Evolutionary conservation across 2,113 vertebrate species (phyloP), one percentile per base, ranked within the genome.

Genomic region (Barnardius zonarius): DNA sequence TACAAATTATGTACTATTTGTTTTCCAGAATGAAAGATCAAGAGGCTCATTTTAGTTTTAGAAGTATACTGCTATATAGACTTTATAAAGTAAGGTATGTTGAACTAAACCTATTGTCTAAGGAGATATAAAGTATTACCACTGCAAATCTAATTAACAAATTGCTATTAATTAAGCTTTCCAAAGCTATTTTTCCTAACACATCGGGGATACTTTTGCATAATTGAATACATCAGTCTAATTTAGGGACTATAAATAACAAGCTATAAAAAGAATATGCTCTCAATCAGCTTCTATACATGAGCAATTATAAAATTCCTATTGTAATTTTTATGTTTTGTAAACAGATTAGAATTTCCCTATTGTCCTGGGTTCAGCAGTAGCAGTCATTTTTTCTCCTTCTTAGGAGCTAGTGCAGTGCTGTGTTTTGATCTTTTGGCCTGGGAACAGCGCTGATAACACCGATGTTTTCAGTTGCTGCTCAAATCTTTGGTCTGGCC

Each of bases 81-180:
- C 9, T 46, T 75, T 73, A 90, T 46, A 49, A 86, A 68, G 33
- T 20, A 57, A 80, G 57, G 10, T 55, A 86, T 70, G n/a, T 63
- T 59, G 44, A 96, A 74, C 10, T 64, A 84, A 77, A 89, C 19
- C 16, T 78, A 18, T 33, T 74, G 35, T 94, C 55, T 64, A 90
- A 81, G 23, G 11, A 20, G 12, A 83, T 88, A 73, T 59, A 75
- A 78, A 81, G 2, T 59, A 86, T 44, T 82, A 46, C 10, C 22
- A 93, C 28, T 77, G 41, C 66, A 93, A 88, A 92, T 72, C 67
- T 93, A 92, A 94, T 95, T 81, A 91, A 87, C 30, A 86, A 94
- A 94, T 82, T 55, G 31, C 27, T 75, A 18, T 68, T 94, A 95
- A 96, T 94, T 96, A 97, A 89, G 69, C 14, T 81, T 92, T 89